Base-by-base conservation (phyloP, 2,888 invertebrate species). In the Limenitis arthemis region DNA sequence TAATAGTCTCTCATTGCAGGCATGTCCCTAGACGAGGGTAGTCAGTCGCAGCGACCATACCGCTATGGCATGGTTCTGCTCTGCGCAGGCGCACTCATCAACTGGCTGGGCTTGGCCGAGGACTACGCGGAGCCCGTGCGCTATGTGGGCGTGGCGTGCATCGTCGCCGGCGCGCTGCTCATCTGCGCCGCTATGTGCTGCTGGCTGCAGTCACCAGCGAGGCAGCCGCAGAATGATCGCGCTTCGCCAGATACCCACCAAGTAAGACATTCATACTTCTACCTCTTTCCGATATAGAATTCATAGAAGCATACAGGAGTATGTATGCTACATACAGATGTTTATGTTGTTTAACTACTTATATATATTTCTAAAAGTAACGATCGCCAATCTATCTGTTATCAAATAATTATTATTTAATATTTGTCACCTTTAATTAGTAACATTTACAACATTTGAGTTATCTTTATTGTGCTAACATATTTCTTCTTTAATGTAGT, bases 131-230 rank as follows among this genome's bases (percentile, higher is more conserved):
- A 91, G 73, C 91, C 91, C 6, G 90, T 91, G 60, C 86, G 91
- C 69, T 92, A 92, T 74, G 89, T 92, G 61, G 92, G 92, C 58
- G 91, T 92, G 53, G 91, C 91, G 29, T 91, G 91, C 77, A 91
- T 92, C 62, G 89, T 91, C n/a, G 91, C 91, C 12, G 92, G 92
- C 33, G 91, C 91, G 2, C 85, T 92, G 60, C 89, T 92, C 65
- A 91, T 92, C 65, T 91, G 91, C 69, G 89, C 91, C 29, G 91
- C 91, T 51, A 91, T 92, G 90, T 92, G 91, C 74, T 91, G 91
- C 75, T 92, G 92, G 92, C 85, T 91, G 63, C 90, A 87, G 74
- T 82, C 85, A 33, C 87, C 88, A 12, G 83, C 84, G 47, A 67
- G 86, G 59, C 80, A 79, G 68, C 80, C 85, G 51, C 82, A 79